Base-by-base conservation (phyloP, 2,113 vertebrate species). In the Aptenodytes patagonicus region DNA sequence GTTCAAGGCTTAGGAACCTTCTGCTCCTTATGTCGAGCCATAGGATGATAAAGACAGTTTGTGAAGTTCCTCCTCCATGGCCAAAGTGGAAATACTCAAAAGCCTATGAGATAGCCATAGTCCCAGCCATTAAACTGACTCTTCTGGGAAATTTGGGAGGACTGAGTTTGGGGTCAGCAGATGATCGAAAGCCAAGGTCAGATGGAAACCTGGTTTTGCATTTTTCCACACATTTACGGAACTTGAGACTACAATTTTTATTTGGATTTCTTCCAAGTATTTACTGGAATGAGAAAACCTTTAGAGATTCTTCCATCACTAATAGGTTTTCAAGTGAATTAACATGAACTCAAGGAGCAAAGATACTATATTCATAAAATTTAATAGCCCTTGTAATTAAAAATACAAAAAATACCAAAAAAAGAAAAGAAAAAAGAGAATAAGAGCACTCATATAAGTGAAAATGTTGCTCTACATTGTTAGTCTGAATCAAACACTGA, bases 381-480 rank as follows among this genome's bases (percentile, higher is more conserved):
- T 75, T 79, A 92, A 92, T 75, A 95, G 40, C n/a, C 66, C 86
- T 83, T 70, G 77, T 83, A 79, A 90, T 96, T 87, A 94, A 92
- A 90, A 92, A 57, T 58, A 28, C 4, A 15, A 60, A 83, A 64
- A 66, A 69, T 2, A 36, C 4, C 2, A 9, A 57, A 8, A 42
- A 40, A 46, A 34, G 10, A 31, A 36, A 65, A 54, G 11, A 20
- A n/a, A 60, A n/a, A 46, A 36, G 42, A 40, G 3, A 66, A 38
- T 49, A 76, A 66, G 26, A 55, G 11, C 34, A 61, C 18, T 11
- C 26, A n/a, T 8, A 11, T 29, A 54, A 66, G 22, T 61, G 19
- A 75, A 66, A 70, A 29, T 42, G 21, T 51, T 87, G 46, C n/a
- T 82, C 4, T 32, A 17, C 83, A 60, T 44, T 16, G 24, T 44